Percentiles rank a stretch among this genome's conserved stretches.
These are phyloP conservation scores for Xanthorhoe designata DNA, from an alignment of 2,888 invertebrate species.

Conservation along the genomic window DNA sequence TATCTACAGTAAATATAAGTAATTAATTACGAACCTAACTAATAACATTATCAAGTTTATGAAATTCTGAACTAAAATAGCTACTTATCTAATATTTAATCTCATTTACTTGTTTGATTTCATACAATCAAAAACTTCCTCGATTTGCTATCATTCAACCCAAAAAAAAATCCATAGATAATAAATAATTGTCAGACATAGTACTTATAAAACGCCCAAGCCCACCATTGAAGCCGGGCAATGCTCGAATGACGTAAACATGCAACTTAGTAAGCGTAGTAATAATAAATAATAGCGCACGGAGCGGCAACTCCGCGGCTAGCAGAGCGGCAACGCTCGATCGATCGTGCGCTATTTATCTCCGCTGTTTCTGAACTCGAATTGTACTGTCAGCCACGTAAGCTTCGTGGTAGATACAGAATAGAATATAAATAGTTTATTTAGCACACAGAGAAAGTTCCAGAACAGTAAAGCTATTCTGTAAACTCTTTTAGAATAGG, in stretches of 20 bases:
- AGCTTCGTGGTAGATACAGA: background rate
- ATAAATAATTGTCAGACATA: background rate
- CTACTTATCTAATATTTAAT: too few species aligned
- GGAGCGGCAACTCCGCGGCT: conserved; percentile 58
- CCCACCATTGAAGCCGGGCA: conserved; percentile 28
- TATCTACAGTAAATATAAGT: too few species aligned
- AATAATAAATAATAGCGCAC: conserved; percentile 62
- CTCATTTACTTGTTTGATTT: too few species aligned
- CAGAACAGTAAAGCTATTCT: too few species aligned
- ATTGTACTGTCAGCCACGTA: background rate
- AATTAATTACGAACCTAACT: too few species aligned
- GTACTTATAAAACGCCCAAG: background rate
- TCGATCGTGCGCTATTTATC: conserved; percentile 59
- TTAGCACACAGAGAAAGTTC: background rate
- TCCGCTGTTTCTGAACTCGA: conserved; percentile 33
- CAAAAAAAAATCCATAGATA: background rate
- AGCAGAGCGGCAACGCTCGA: conserved; percentile 65
- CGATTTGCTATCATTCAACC: background rate
- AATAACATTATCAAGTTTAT: too few species aligned
- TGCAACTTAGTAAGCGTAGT: conserved; percentile 41
- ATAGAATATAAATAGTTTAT: background rate
- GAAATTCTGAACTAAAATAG: too few species aligned
- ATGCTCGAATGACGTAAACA: conserved; percentile 44
- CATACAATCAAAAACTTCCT: background rate
- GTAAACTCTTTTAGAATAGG: too few species aligned